Percentiles rank a stretch among this genome's conserved stretches.
Conservation (phyloP, 2,797 vertebrate genomes). For the Urocyon cinereoargenteus region DNA sequence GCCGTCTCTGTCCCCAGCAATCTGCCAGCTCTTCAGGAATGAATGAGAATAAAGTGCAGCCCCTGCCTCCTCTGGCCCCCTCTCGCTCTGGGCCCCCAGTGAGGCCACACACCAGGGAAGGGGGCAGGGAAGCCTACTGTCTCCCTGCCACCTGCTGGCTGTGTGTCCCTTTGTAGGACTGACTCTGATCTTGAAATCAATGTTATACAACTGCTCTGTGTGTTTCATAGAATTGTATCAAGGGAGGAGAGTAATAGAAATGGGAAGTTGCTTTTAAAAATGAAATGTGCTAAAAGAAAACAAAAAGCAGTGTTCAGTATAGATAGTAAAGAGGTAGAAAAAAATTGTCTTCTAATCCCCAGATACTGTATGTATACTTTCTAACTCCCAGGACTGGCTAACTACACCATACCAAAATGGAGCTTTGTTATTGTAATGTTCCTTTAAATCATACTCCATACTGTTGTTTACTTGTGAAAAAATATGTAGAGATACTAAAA, state of each 20-base stretch:
- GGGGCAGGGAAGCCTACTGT: too few relatives aligned
- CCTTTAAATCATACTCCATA: slow-evolving; percentile 8
- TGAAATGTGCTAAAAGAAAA: not conserved
- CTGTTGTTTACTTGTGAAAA: not conserved
- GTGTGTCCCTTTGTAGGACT: not conserved
- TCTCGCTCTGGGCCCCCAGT: accelerated
- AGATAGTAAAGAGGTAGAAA: not conserved
- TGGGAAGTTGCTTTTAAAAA: not conserved
- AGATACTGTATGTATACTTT: not conserved
- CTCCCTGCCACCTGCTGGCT: too few relatives aligned
- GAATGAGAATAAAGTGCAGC: not conserved
- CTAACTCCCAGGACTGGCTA: not conserved
- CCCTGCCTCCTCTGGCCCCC: not conserved
- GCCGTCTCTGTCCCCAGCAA: not conserved
- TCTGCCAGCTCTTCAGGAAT: not conserved
- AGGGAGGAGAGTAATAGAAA: not conserved
- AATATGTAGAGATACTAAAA: not conserved
- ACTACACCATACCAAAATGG: not conserved
- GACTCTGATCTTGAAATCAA: not conserved
- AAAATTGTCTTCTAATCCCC: not conserved
- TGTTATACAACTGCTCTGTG: not conserved
- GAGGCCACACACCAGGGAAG: not conserved
- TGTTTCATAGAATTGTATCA: not conserved
- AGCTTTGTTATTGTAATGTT: not conserved
- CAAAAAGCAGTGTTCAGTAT: not conserved